Base-by-base conservation (phyloP, 2,113 vertebrate genomes). In the Atlantisia rogersi region DNA sequence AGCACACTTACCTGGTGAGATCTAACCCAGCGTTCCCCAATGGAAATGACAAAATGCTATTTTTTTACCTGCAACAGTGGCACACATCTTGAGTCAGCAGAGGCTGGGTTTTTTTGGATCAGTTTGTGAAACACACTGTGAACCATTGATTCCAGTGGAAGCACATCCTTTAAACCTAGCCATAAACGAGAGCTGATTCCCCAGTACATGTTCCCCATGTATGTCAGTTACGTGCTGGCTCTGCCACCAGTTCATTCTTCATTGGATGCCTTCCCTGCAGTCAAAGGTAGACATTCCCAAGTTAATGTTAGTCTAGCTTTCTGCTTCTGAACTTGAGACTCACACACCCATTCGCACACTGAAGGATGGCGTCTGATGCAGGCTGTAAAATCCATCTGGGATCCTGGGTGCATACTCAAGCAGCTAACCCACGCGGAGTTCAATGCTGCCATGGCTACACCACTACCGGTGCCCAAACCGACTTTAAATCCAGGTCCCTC, bases 381-480 rank as follows among this genome's bases (percentile, higher is more conserved):
- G 76, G 74, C 81, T 91, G 81, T 11, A 74, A 74, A 88, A 80
- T 29, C 83, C 91, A 86, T 62, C 94, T 92, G 91, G 63, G 70
- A 92, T 92, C 52, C 79, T 55, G 85, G 35, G 59, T 80, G 60
- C 31, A 5, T 31, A 21, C 26, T 74, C 55, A 19, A 70, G 83
- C 86, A 81, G 55, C 68, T 65, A 83, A 44, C 71, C 83, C 55
- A 81, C 29, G 22, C 91, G 4, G 50, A 86, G 80, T 86, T 80
- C 91, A 62, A 22, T 9, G 86, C 96, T 94, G 82, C 88, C 76
- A 83, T 81, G 76, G 50, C 93, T 95, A 88, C 91, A 58, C 31
- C 2, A 2, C 71, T 48, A 24, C 12, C 1, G 0, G 39, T 25
- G 69, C 50, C 63, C 83, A 86, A 65, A 86, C 4, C 0, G 2